Conservation (phyloP, 2,113 vertebrate genomes). For the Sisor rabdophorus region DNA sequence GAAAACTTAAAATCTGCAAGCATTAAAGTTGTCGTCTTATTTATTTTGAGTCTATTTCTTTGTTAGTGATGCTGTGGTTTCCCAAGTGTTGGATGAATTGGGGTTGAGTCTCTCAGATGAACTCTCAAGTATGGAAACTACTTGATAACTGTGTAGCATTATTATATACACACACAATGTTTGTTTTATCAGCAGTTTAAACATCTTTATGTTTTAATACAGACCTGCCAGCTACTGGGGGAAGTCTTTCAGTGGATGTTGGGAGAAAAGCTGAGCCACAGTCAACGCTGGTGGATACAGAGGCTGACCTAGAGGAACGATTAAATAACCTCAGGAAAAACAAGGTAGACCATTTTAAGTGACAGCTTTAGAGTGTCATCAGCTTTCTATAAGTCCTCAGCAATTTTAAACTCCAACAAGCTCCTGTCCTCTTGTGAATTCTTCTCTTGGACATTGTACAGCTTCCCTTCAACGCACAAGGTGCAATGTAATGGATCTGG, state of each 20-base stretch:
- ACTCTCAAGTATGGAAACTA: constrained; percentile 77
- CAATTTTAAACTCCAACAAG: too few species aligned
- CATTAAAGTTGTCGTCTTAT: background rate
- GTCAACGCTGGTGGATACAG: constrained; percentile 78
- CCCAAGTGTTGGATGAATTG: constrained; percentile 90
- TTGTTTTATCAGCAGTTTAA: background rate
- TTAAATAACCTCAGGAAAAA: constrained; percentile 87
- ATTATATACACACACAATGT: background rate
- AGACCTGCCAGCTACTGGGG: constrained; percentile 83
- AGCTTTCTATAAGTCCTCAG: too few species aligned
- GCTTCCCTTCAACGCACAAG: too few species aligned
- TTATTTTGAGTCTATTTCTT: constrained; percentile 6
- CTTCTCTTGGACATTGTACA: too few species aligned
- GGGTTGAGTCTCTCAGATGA: constrained; percentile 83
- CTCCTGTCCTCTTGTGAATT: too few species aligned
- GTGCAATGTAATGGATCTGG: too few species aligned
- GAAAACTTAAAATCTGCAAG: background rate
- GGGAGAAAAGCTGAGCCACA: constrained; percentile 82
- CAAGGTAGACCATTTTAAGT: constrained; percentile 49
- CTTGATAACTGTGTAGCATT: background rate
- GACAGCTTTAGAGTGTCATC: constrained; percentile 30
- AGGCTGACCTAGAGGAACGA: constrained; percentile 84
- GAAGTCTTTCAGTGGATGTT: constrained; percentile 73
- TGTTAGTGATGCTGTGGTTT: constrained; percentile 82
- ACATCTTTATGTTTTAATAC: background rate